Evolutionary conservation across 2,888 invertebrate genomes (phyloP).

Genomic region (Heterodera filipjevi): DNA sequence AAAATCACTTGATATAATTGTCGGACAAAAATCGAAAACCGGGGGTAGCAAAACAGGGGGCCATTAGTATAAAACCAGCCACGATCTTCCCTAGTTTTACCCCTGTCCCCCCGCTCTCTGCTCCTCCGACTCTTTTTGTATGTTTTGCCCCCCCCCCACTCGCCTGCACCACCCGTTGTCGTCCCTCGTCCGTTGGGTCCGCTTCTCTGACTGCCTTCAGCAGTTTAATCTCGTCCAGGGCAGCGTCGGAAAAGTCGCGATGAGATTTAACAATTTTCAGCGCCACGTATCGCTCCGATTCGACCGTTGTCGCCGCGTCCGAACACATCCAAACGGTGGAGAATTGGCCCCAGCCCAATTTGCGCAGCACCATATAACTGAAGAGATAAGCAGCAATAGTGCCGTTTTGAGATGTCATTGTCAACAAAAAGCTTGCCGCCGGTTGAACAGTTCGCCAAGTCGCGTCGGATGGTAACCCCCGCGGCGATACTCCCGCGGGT

Average conservation of each 20-base stretch:
- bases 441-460: constrained; percentile 91
- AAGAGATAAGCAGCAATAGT: background rate
- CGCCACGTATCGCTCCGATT: constrained; percentile 81
- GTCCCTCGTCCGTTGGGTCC: constrained; percentile 65
- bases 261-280: constrained; percentile 99
- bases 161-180: constrained; percentile 19
- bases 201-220: constrained; percentile 77
- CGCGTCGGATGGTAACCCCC: constrained; percentile 91
- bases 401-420: background rate
- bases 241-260: constrained; percentile 84
- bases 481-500: constrained; percentile 26
- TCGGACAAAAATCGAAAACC: too few relatives aligned
- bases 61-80: too few relatives aligned
- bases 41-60: too few relatives aligned
- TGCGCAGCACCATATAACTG: constrained; percentile 92
- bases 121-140: too few relatives aligned
- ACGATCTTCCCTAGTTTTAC: too few relatives aligned
- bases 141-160: background rate
- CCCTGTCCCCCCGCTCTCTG: too few relatives aligned
- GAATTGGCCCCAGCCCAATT: constrained; percentile 98
- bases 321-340: constrained; percentile 99
- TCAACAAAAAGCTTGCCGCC: constrained; percentile 21
- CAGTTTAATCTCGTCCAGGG: constrained; percentile 32
- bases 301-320: constrained; percentile 74
- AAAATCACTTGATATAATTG: too few relatives aligned